These are phyloP conservation scores for Icerya purchasi DNA, from an alignment of 2,888 invertebrate genomes.

Conservation along the genomic window DNA sequence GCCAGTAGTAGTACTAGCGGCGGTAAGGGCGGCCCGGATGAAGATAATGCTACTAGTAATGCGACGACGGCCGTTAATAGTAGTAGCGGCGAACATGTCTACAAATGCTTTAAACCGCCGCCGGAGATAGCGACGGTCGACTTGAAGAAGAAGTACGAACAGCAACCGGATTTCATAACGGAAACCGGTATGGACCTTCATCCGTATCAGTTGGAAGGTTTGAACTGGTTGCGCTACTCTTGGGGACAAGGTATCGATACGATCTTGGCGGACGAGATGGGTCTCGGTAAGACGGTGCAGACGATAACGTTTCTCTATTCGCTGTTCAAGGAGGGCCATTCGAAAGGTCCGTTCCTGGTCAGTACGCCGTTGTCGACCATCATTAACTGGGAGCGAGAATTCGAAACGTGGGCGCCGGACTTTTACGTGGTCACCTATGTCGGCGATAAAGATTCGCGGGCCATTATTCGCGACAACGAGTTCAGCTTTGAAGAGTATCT, in stretches of 20 bases:
- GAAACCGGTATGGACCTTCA: constrained; percentile 87
- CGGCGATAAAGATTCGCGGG: constrained; percentile 73
- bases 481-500: constrained; percentile 84
- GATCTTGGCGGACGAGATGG: constrained; percentile 98
- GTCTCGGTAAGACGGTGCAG: constrained; percentile 98
- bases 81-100: neutral
- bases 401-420: constrained; percentile 98
- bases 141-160: constrained; percentile 80
- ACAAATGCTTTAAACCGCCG: constrained; percentile 53
- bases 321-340: constrained; percentile 93
- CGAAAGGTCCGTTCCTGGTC: constrained; percentile 85
- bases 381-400: constrained; percentile 99
- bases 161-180: constrained; percentile 77
- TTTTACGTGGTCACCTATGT: constrained; percentile 81
- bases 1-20: neutral
- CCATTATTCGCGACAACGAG: constrained; percentile 85
- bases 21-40: neutral
- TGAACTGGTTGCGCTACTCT: constrained; percentile 93
- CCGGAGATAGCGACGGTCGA: constrained; percentile 70
- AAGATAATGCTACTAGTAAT: neutral
- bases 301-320: constrained; percentile 97
- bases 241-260: constrained; percentile 94
- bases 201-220: constrained; percentile 92
- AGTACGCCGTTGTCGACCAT: constrained; percentile 97
- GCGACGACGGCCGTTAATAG: neutral